Evolutionary conservation across 2,888 invertebrate species (phyloP), one percentile per base, ranked within the genome.

Genomic region (Patella caerulea): DNA sequence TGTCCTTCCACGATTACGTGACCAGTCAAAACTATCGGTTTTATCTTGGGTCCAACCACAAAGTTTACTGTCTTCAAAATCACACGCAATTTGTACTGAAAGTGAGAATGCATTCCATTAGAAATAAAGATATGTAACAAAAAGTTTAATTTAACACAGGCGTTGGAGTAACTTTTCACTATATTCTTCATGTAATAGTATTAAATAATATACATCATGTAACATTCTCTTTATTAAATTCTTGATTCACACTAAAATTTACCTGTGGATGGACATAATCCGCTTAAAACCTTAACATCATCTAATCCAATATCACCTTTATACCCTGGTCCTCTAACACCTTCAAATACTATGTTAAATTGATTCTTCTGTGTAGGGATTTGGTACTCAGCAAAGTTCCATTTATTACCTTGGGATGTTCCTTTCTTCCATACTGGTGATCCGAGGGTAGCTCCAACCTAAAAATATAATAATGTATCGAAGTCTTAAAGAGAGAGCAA

Each of bases 251-350:
- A 45, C 7, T 45, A 45, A 45, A 75, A 52, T 19, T 29, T 75
- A 87, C 88, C 85, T 82, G 78, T 56, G 73, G 81, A 75, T 15
- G 83, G 78, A 76, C 87, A 87, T 4, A 71, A 14, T 78, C 86
- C 86, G 45, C 73, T 15, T 11, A 84, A 53, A 17, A 86, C 59
- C 34, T 81, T 84, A 70, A 89, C 82, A 79, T 90, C 90, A 85
- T 90, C 90, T n/a, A 90, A 77, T 1, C 83, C 88, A 74, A 90
- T 88, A 78, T 89, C 89, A 24, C 89, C 89, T 65, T 82, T 80
- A 83, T 86, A 88, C 79, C 86, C 83, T 17, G 82, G 82, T 17
- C 90, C 90, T 12, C 87, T 84, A 54, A 89, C 83, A 11, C 86
- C 90, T 79, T 90, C 90, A 82, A 90, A 87, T 15, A 88, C 85